A percentile compares a stretch with the other conserved stretches of the same genome.
phyloP scores from a whole-genome alignment of 2,888 invertebrate species.

The Pandemis cinnamomeana region DNA sequence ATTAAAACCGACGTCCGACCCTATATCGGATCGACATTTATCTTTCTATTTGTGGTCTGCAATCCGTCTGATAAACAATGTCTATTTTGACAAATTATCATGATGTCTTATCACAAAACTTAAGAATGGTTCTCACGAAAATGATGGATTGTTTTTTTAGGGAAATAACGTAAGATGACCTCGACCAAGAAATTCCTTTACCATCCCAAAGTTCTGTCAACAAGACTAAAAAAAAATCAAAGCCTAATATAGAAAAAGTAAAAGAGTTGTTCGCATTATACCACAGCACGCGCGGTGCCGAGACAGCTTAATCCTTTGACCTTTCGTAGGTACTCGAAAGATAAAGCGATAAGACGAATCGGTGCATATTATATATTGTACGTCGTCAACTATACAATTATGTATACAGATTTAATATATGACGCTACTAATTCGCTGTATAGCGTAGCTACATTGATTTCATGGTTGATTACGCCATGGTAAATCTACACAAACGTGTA shows the following conservation, averaged over 20 bases:
- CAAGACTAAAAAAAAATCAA: no score
- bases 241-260: no score
- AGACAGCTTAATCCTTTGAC: not conserved
- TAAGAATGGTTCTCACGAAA: not conserved
- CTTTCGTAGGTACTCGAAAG: not conserved
- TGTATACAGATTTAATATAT: no score
- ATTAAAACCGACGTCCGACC: no score
- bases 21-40: not conserved
- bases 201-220: no score
- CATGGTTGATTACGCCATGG: no score
- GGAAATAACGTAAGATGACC: not conserved
- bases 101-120: not conserved
- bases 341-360: not conserved
- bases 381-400: not conserved
- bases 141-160: not conserved
- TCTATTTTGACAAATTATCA: slow-evolving; percentile 5
- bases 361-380: not conserved
- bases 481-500: no score
- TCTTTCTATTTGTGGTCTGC: slow-evolving; percentile 4
- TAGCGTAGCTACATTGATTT: no score
- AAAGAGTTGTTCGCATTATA: no score
- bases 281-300: not conserved
- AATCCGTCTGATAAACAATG: not conserved
- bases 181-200: no score
- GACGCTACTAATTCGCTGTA: no score